Evolutionary conservation across 2,113 vertebrate species (phyloP), one percentile per base, ranked within the genome.

Genomic region (Sciurus niger): DNA sequence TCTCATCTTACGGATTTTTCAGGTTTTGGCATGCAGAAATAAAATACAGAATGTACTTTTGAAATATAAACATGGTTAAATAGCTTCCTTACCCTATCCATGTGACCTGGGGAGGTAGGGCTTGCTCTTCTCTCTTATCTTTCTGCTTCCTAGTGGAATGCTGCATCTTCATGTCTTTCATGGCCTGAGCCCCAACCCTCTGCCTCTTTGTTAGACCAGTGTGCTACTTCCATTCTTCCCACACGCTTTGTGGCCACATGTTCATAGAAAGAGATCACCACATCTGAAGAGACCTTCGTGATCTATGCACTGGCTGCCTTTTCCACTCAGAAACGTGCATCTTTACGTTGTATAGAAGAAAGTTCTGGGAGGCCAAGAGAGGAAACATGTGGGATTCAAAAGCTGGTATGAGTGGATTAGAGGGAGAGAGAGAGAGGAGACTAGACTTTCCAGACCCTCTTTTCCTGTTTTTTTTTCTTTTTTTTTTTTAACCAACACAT

Each of bases 241-340:
- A 12, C 12, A 12, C 1, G 24, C 1, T 34, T 34, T 72, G 34
- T 73, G 14, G 28, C 4, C 7, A 20, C 6, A 25, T 8, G 1
- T 77, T 92, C 34, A 30, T 12, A 67, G 12, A 65, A 4, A 83
- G 17, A 28, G 2, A 70, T 83, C 37, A 65, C 20, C 79, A 30
- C 22, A 4, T 84, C 53, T 73, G 25, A 92, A 46, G 8, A 74
- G 46, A 77, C 63, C 17, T 43, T 37, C 14, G 6, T 48, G 28
- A 55, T 70, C 67, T 84, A 30, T 83, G 9, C 14, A 48, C 40
- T 14, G 8, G 12, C 28, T 68, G 7, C 13, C 55, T 34, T 24
- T 51, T 53, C 1, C 58, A 14, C 6, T 46, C 34, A 67, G 32
- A 84, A 96, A 94, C 2, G 46, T 37, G 18, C 4, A 7, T 79